Evolutionary conservation across 2,797 vertebrate species (phyloP).

Genomic region (Takifugu ocellatus): DNA sequence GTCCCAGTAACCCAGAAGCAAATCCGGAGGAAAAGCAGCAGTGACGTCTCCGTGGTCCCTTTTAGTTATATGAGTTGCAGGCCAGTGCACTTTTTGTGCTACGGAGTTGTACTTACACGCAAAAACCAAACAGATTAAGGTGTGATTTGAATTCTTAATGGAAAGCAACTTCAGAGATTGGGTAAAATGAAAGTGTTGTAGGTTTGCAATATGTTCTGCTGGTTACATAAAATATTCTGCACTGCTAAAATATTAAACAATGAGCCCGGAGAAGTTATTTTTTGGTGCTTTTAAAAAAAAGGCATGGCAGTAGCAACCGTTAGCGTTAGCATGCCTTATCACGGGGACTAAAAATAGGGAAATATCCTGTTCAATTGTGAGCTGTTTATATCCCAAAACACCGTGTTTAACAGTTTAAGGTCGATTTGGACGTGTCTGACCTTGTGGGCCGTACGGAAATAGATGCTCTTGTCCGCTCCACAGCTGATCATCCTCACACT

Average conservation of each 20-base stretch:
- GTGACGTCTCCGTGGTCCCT: neutral
- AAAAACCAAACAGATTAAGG: neutral
- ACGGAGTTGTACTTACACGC: neutral
- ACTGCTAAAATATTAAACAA: neutral
- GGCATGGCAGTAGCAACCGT: too few species aligned
- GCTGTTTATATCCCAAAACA: too few species aligned
- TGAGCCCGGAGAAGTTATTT: neutral
- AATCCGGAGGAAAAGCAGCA: slow-evolving; percentile 12
- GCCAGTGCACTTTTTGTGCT: slow-evolving; percentile 7
- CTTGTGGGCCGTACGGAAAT: slow-evolving; percentile 90
- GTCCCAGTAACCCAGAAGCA: slow-evolving; percentile 41
- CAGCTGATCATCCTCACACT: slow-evolving; percentile 94
- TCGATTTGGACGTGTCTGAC: slow-evolving; percentile 59
- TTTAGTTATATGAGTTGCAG: slow-evolving; percentile 15
- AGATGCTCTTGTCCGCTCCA: slow-evolving; percentile 97
- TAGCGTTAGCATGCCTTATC: too few species aligned
- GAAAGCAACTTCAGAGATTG: neutral
- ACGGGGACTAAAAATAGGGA: too few species aligned
- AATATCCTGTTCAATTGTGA: too few species aligned
- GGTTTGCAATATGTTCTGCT: neutral
- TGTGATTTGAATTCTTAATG: neutral
- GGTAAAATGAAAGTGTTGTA: neutral
- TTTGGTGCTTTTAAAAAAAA: neutral
- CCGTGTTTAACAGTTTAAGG: too few species aligned
- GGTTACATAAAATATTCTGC: neutral